Percentiles rank a stretch among this genome's conserved stretches.
Conservation (phyloP, 2,797 vertebrate species). For the Sebastes cheni region DNA sequence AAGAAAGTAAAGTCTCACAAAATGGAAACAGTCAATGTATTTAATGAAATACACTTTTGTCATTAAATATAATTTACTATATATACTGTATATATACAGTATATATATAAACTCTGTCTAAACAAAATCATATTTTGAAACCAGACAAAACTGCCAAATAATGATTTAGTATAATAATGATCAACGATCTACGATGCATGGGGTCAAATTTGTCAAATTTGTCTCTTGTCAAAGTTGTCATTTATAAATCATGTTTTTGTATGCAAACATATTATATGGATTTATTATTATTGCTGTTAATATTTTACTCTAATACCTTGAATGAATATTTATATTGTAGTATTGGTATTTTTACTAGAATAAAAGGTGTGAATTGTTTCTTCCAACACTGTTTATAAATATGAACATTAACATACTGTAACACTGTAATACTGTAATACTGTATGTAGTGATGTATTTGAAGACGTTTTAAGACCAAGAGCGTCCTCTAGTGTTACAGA, state of each 20-base stretch:
- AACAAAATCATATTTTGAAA: background rate
- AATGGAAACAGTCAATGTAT: background rate
- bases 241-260: too few species aligned
- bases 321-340: background rate
- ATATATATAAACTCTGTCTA: too few species aligned
- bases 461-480: background rate
- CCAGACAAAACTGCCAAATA: background rate
- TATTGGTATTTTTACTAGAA: background rate
- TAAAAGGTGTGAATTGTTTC: background rate
- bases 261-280: too few species aligned
- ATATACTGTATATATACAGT: too few species aligned
- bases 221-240: too few species aligned
- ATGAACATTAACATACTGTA: background rate
- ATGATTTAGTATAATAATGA: too few species aligned
- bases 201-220: background rate
- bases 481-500: slow-evolving; percentile 41
- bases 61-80: too few species aligned
- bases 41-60: too few species aligned
- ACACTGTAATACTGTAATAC: background rate
- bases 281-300: background rate
- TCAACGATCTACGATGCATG: too few species aligned
- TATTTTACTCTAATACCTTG: background rate
- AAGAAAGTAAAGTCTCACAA: background rate
- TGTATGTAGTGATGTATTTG: rapidly evolving
- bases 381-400: background rate